These are phyloP conservation scores for Myocastor coypus DNA, from an alignment of 2,113 vertebrate genomes.

Conservation along the genomic window DNA sequence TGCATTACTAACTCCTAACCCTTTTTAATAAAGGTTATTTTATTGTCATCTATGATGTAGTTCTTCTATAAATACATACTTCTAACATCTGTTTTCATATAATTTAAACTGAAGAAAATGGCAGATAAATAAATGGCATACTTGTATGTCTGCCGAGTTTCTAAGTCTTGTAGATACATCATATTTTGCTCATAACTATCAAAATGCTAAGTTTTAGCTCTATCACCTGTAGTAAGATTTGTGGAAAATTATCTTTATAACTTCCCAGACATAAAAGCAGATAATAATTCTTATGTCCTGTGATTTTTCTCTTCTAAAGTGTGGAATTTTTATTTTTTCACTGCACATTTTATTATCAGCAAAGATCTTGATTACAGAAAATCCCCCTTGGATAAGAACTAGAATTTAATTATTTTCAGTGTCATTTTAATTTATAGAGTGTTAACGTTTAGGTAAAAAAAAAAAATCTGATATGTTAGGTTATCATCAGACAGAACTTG, in stretches of 20 bases:
- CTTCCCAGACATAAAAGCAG: slow-evolving; percentile 52
- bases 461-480: slow-evolving; percentile 8
- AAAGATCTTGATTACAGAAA: slow-evolving; percentile 36
- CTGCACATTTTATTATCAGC: background rate
- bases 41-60: background rate
- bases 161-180: slow-evolving; percentile 35
- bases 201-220: slow-evolving; percentile 60
- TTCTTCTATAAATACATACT: background rate
- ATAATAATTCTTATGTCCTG: slow-evolving; percentile 55
- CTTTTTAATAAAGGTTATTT: slow-evolving; percentile 20
- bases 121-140: slow-evolving; percentile 48
- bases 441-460: slow-evolving; percentile 28
- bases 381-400: background rate
- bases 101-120: slow-evolving; percentile 54
- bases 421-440: slow-evolving; percentile 24
- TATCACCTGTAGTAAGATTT: slow-evolving; percentile 57
- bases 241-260: slow-evolving; percentile 64
- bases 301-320: background rate
- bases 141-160: slow-evolving; percentile 54
- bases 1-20: slow-evolving; percentile 24
- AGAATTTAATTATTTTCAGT: slow-evolving; percentile 51
- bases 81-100: slow-evolving; percentile 43
- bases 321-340: slow-evolving; percentile 50
- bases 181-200: slow-evolving; percentile 48
- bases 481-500: background rate